Evolutionary conservation across 2,888 invertebrate species (phyloP).

Genomic region (Reticulitermes lucifugus): DNA sequence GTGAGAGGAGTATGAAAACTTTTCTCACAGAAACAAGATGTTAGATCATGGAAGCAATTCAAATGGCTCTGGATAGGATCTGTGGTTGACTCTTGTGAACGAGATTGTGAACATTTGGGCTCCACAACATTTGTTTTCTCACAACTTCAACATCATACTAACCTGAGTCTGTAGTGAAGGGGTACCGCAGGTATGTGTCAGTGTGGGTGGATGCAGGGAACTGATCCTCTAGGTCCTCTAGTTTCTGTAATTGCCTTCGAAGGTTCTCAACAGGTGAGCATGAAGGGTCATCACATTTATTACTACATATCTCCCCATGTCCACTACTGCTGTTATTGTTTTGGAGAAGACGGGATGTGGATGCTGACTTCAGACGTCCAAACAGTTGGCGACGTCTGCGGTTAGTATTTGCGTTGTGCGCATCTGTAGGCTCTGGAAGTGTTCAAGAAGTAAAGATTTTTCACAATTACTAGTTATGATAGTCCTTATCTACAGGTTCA

Average conservation of each 20-base stretch:
- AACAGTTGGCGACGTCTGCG: conserved; percentile 74
- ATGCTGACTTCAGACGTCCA: conserved; percentile 77
- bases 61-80: too few relatives aligned
- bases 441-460: background rate
- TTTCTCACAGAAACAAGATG: too few relatives aligned
- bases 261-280: conserved; percentile 80
- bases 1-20: too few relatives aligned
- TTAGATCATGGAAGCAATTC: too few relatives aligned
- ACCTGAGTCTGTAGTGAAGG: conserved; percentile 81
- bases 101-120: too few relatives aligned
- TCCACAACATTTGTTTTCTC: too few relatives aligned
- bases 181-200: conserved; percentile 83
- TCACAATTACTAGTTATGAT: too few relatives aligned
- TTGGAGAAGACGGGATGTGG: conserved; percentile 76
- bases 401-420: conserved; percentile 54
- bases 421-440: conserved; percentile 16
- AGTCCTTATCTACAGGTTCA: too few relatives aligned
- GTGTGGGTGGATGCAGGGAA: conserved; percentile 76
- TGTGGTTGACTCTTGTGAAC: too few relatives aligned
- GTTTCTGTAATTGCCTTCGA: conserved; percentile 81
- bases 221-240: conserved; percentile 86
- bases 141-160: background rate
- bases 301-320: background rate
- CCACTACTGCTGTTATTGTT: conserved; percentile 52
- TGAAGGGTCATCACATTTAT: conserved; percentile 30